These are phyloP conservation scores for Rhinopomastus cyanomelas DNA, from an alignment of 2,113 vertebrate species.

Conservation along the genomic window DNA sequence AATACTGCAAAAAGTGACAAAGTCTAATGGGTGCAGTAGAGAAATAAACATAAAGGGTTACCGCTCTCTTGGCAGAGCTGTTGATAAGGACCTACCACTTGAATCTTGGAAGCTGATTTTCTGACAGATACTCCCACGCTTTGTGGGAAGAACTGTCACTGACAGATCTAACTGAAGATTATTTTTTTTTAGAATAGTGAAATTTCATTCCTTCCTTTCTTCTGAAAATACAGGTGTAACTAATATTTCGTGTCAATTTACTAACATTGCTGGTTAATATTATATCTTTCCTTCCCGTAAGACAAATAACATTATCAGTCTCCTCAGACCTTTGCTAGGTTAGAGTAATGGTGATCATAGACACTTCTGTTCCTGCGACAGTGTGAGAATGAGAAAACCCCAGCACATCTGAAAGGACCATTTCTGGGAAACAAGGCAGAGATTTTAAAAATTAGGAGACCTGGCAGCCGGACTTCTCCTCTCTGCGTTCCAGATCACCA, in stretches of 20 bases:
- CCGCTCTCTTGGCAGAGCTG: background rate
- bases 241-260: background rate
- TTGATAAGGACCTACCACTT: background rate
- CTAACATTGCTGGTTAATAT: background rate
- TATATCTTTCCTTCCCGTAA: background rate
- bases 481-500: background rate
- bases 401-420: background rate
- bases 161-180: background rate
- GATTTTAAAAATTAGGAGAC: background rate
- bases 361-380: background rate
- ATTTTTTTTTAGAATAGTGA: background rate
- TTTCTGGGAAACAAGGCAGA: background rate
- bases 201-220: background rate
- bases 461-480: background rate
- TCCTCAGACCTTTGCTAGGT: background rate
- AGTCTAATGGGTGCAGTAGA: background rate
- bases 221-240: background rate
- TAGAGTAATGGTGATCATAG: background rate
- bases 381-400: background rate
- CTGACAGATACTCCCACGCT: constrained; percentile 8
- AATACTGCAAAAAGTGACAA: background rate
- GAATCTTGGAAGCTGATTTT: constrained; percentile 19
- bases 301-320: background rate
- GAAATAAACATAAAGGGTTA: constrained; percentile 7
- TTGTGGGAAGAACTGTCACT: background rate